Evolutionary conservation across 2,113 vertebrate genomes (phyloP).

Genomic region (Gymnocephalus cernua): DNA sequence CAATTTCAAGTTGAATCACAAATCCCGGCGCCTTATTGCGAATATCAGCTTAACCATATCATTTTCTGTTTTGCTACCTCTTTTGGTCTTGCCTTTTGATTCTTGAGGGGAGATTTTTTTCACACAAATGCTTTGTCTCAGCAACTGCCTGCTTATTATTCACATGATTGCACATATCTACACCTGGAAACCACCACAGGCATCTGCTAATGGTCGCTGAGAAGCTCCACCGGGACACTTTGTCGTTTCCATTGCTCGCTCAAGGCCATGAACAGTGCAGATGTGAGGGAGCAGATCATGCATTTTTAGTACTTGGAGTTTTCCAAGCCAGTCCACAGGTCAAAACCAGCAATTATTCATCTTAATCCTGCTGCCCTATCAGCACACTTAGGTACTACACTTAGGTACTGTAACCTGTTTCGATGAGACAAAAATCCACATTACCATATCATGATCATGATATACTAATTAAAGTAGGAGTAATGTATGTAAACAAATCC

Average conservation of each 20-base stretch:
- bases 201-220: conserved; percentile 11
- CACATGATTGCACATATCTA: conserved; percentile 43
- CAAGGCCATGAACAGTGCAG: conserved; percentile 17
- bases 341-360: not conserved
- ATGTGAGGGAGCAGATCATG: conserved; percentile 4
- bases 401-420: not conserved
- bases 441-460: not conserved
- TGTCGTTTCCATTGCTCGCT: conserved; percentile 24
- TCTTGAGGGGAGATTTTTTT: not conserved
- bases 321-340: not conserved
- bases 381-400: no score
- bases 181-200: conserved; percentile 50
- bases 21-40: not conserved
- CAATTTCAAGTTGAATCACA: not conserved
- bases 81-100: no score
- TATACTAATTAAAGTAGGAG: conserved; percentile 23
- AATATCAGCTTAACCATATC: no score
- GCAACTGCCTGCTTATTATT: conserved; percentile 51
- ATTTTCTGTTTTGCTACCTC: no score
- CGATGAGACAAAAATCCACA: not conserved
- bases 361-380: not conserved
- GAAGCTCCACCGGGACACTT: conserved; percentile 25
- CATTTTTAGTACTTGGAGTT: not conserved
- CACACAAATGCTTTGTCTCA: conserved; percentile 15
- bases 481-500: conserved; percentile 31